A percentile compares a stretch with the other conserved stretches of the same genome.
Evolutionary conservation across 1,140 invertebrate genomes (phyloP).

Genomic region (Drosophila kepulauana): DNA sequence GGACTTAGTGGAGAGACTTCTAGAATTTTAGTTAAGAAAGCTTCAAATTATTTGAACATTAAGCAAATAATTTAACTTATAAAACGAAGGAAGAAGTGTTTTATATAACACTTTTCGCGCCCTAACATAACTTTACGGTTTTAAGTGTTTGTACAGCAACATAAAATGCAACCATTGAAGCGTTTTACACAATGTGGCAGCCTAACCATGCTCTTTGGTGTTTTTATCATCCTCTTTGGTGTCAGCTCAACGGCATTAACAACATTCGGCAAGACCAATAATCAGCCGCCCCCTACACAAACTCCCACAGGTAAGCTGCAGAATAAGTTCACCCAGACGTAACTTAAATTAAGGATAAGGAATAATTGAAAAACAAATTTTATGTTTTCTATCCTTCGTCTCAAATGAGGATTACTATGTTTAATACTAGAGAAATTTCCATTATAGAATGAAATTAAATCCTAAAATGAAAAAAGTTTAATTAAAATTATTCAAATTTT

Average conservation of each 20-base stretch:
- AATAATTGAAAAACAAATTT: neutral
- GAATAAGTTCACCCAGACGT: slow-evolving; percentile 30
- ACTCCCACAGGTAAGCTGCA: slow-evolving; percentile 85
- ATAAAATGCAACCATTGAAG: slow-evolving; percentile 82
- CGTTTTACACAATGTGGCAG: slow-evolving; percentile 85
- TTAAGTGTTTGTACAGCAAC: slow-evolving; percentile 12
- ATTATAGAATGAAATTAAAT: too few relatives aligned
- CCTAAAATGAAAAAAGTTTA: too few relatives aligned
- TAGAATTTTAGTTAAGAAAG: too few relatives aligned
- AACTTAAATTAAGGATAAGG: neutral
- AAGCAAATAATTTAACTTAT: too few relatives aligned
- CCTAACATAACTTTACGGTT: neutral
- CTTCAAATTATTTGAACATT: too few relatives aligned
- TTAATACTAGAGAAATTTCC: too few relatives aligned
- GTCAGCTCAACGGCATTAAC: slow-evolving; percentile 87
- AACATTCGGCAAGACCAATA: slow-evolving; percentile 89
- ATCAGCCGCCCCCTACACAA: slow-evolving; percentile 87
- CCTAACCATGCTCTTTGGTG: slow-evolving; percentile 83
- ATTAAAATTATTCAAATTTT: too few relatives aligned
- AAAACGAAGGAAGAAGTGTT: neutral
- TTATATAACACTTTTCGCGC: slow-evolving; percentile 59
- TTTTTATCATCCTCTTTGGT: slow-evolving; percentile 84
- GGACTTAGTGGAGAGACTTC: too few relatives aligned
- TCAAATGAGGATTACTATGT: too few relatives aligned
- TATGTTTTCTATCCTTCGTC: too few relatives aligned